Conservation (phyloP, 2,113 vertebrate genomes). For the pig (Sus scrofa) region T2T-Sscrofa CM000822.6:80316001-80316500, state of each 20-base stretch:
- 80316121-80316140: conserved; percentile 52
- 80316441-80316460: conserved; percentile 72
- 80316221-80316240: conserved; percentile 63
- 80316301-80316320: conserved; percentile 62
- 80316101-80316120: conserved; percentile 26
- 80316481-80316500: conserved; percentile 78
- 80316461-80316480: conserved; percentile 76
- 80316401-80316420: conserved; percentile 75
- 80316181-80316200: conserved; percentile 57
- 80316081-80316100: conserved; percentile 66
- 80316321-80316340: conserved; percentile 74
- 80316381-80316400: conserved; percentile 70
- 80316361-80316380: conserved; percentile 68
- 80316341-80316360: conserved; percentile 72
- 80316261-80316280: conserved; percentile 69
- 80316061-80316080: conserved; percentile 71
- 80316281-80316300: conserved; percentile 57
- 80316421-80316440: conserved; percentile 74
- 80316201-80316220: conserved; percentile 74
- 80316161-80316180: background rate
- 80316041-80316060: background rate
- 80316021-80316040: no score
- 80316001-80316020: no score
- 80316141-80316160: conserved; percentile 76
- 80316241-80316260: conserved; percentile 71